Percentiles rank a stretch among this genome's conserved stretches.
phyloP scores from a whole-genome alignment of 2,888 invertebrate species.

The Bimastos eiseni region DNA sequence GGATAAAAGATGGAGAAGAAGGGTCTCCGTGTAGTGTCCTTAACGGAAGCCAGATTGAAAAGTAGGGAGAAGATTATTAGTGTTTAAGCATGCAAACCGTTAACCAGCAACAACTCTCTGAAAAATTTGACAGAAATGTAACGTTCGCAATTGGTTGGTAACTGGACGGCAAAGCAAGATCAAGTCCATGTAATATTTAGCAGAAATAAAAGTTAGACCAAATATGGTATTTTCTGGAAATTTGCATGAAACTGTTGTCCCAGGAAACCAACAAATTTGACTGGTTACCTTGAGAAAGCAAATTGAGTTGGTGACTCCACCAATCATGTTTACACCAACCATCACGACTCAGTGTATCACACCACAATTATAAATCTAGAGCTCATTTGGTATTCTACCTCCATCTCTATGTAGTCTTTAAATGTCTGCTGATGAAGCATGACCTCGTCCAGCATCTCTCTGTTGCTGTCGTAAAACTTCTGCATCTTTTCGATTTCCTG shows the following conservation, averaged over 20 bases:
- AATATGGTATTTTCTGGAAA: neutral
- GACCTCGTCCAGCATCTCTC: conserved; percentile 64
- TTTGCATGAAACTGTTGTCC: neutral
- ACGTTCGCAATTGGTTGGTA: no score
- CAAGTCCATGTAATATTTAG: neutral
- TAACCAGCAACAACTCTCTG: no score
- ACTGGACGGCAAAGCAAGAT: no score
- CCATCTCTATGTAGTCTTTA: conserved; percentile 76
- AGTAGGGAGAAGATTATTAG: no score
- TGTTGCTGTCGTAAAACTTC: conserved; percentile 55
- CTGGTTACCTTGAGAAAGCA: neutral
- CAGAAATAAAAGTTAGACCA: neutral
- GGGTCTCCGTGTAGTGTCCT: no score
- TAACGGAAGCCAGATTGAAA: no score
- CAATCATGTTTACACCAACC: neutral
- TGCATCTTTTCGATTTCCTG: conserved; percentile 73
- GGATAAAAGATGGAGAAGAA: no score
- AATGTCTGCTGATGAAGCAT: conserved; percentile 71
- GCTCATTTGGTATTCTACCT: conserved; percentile 61
- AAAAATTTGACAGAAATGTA: no score
- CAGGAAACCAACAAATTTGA: neutral
- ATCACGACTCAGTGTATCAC: neutral
- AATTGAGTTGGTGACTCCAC: neutral
- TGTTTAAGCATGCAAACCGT: no score
- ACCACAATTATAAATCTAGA: neutral